Evolutionary conservation across 2,113 vertebrate genomes (phyloP).

Genomic region (Illadopsis cleaveri): DNA sequence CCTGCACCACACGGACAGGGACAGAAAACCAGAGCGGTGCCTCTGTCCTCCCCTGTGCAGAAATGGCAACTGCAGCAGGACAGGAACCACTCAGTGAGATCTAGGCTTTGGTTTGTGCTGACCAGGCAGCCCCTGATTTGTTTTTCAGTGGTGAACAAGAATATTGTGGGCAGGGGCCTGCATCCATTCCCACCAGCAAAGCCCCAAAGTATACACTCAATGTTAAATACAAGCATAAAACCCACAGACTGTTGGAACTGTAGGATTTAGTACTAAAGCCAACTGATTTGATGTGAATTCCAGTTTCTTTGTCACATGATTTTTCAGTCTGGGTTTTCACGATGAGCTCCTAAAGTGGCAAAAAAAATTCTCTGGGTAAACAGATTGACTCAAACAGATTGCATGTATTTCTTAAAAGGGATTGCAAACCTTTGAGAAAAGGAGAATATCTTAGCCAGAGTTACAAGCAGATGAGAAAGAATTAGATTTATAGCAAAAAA

Average conservation of each 20-base stretch:
- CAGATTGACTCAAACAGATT: background rate
- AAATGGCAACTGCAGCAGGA: rapidly evolving
- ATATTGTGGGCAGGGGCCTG: background rate
- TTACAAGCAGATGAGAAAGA: background rate
- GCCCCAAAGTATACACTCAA: rapidly evolving
- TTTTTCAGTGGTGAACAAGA: rapidly evolving
- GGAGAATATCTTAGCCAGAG: background rate
- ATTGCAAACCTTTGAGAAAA: background rate
- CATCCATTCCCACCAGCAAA: background rate
- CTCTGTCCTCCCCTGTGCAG: rapidly evolving
- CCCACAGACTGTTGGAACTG: background rate
- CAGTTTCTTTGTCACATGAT: background rate
- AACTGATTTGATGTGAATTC: background rate
- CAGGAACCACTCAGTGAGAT: rapidly evolving
- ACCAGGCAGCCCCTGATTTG: background rate
- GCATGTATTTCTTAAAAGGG: background rate
- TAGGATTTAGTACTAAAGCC: background rate
- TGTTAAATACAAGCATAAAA: background rate
- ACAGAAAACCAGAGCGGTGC: rapidly evolving
- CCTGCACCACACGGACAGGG: background rate
- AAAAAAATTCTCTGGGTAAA: background rate
- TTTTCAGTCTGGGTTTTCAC: background rate
- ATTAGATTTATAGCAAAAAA: background rate
- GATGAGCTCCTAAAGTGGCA: background rate
- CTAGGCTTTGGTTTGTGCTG: rapidly evolving